phyloP scores from a whole-genome alignment of 1,140 invertebrate species.

The Uloborus diversus region DNA sequence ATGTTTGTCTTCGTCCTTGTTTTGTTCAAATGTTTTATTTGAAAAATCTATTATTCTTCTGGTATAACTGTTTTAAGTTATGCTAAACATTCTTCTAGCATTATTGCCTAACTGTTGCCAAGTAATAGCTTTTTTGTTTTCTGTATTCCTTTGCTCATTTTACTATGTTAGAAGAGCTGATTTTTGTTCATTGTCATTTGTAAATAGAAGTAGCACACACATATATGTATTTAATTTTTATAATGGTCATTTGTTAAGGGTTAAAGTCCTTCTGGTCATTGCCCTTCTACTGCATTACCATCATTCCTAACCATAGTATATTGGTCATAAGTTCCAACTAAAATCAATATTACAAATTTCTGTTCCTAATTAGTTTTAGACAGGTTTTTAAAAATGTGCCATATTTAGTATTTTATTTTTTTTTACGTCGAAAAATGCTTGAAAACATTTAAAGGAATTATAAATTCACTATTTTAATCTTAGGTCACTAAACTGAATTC shows the following conservation, averaged over 20 bases:
- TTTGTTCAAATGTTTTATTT: constrained; percentile 21
- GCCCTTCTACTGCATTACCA: constrained; percentile 18
- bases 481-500: too few species aligned
- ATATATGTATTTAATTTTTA: constrained; percentile 49
- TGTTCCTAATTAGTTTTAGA: too few species aligned
- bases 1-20: constrained; percentile 44
- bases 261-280: too few species aligned
- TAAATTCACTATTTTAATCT: too few species aligned
- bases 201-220: constrained; percentile 35
- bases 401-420: too few species aligned
- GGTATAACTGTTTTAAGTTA: not conserved
- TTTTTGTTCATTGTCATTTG: constrained; percentile 46
- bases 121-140: constrained; percentile 16
- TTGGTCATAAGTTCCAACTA: too few species aligned
- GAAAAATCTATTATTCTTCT: constrained; percentile 31
- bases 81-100: constrained; percentile 12
- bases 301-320: too few species aligned
- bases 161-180: constrained; percentile 27
- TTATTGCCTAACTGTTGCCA: constrained; percentile 35
- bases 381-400: too few species aligned
- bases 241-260: too few species aligned
- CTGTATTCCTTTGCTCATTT: constrained; percentile 22
- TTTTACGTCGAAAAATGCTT: too few species aligned
- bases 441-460: too few species aligned
- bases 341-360: too few species aligned